phyloP scores from a whole-genome alignment of 1,140 invertebrate species.

The Ips nitidus region DNA sequence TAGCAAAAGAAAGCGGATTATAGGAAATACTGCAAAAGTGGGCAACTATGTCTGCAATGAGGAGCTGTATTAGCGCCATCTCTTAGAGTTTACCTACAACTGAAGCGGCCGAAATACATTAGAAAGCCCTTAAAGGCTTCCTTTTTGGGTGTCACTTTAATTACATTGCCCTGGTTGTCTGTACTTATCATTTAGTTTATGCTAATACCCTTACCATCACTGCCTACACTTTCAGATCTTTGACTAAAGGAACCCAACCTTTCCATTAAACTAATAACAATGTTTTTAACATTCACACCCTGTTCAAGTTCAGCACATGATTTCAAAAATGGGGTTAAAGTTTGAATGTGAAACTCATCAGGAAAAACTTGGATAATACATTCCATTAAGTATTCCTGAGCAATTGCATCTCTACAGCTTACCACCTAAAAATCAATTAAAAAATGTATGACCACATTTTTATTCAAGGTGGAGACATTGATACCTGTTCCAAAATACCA shows the following conservation, averaged over 20 bases:
- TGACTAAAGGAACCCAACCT: slow-evolving; percentile 83
- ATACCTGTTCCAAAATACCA: slow-evolving; percentile 80
- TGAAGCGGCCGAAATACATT: too few relatives aligned
- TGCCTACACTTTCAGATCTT: slow-evolving; percentile 57
- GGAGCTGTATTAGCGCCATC: too few relatives aligned
- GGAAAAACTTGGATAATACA: slow-evolving; percentile 99
- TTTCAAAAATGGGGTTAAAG: slow-evolving; percentile 91
- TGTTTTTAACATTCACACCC: slow-evolving; percentile 97
- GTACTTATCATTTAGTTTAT: too few relatives aligned
- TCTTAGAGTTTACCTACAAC: too few relatives aligned
- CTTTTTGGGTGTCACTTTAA: too few relatives aligned
- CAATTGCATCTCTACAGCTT: slow-evolving; percentile 96
- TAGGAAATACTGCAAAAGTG: too few relatives aligned
- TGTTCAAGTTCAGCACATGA: slow-evolving; percentile 95
- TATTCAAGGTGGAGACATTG: too few relatives aligned
- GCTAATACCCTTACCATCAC: slow-evolving; percentile 34
- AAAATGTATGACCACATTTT: not conserved
- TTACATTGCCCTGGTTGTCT: too few relatives aligned
- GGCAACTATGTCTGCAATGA: too few relatives aligned
- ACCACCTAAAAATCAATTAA: slow-evolving; percentile 68
- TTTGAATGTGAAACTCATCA: slow-evolving; percentile 98
- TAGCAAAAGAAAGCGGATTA: too few relatives aligned
- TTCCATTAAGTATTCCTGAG: slow-evolving; percentile 99
- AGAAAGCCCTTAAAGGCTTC: too few relatives aligned
- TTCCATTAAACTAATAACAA: slow-evolving; percentile 96